Base-by-base conservation (phyloP, 35 echinoderm and acorn worm genomes). In the Acanthaster planci region DNA sequence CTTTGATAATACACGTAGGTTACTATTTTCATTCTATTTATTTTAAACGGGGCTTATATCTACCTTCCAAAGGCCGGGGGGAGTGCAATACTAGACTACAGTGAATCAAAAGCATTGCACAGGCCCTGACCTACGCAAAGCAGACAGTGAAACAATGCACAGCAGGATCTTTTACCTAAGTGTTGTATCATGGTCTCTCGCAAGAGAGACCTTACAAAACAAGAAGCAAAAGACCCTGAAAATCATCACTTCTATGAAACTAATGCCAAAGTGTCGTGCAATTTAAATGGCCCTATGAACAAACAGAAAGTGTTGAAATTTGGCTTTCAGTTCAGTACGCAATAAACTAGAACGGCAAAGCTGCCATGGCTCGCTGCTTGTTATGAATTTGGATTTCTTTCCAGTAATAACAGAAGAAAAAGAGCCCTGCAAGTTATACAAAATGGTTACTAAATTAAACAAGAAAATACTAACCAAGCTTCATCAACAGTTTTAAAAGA, bases 51-150 rank as follows among this genome's bases (percentile, higher is more conserved):
- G 51, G 84, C 19, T 35, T 68, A 68, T 29, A 85, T 68, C 84
- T 86, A 27, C 78, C 57, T 82, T 81, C 80, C 87, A 81, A 89
- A 89, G 87, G 87, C 87, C 87, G 87, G 87, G 87, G 87, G 87
- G 80, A 89, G 87, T 89, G 87, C 87, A 89, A 89, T 89, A 89
- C 87, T 89, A 67, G 87, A 64, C 40, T 38, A 76, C 21, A 72
- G 23, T 72, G 58, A 78, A 44, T 75, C 44, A 37, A 84, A 55
- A 86, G 90, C 78, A 91, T 87, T 83, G 77, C 89, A 88, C 80
- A 85, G 51, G 76, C 83, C 78, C 86, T 76, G 80, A 44, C 93
- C 90, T 91, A 23, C 77, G 77, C 77, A 79, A 42, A 39, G 42
- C 22, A 47, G 37, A 79, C 77, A 79, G 17, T 15, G 8, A 79